Base-by-base conservation (phyloP, 1,140 invertebrate species). In the Drosophila pallidifrons region DNA sequence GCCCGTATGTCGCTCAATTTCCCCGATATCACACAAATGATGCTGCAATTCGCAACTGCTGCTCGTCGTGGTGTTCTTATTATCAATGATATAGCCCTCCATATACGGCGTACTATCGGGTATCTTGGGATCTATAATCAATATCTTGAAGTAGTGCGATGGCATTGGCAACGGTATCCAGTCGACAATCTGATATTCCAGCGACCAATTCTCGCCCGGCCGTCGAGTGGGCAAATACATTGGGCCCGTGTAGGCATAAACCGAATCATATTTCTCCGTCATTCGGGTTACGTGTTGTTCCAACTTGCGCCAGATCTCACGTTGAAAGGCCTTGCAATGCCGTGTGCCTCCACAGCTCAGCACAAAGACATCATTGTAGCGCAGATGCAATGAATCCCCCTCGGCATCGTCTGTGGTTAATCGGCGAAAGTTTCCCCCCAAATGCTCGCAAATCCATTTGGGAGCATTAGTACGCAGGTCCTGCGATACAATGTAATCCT, bases 121-220 rank as follows among this genome's bases (percentile, higher is more conserved):
- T n/a, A 75, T 15, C 38, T 63, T 61, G 0, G 94, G 95, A 93
- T 98, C 97, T 6, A 95, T 94, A 2, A 98, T 96, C 5, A 98
- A 93, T 4, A 98, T 95, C 94, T 99, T 99, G 93, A 98, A 99
- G 93, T 99, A 99, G 93, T 99, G 99, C 1, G 99, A 99, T 0
- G 99, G 99, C 6, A 99, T 99, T 1, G 99, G 97, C 4, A 99
- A 98, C 99, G 0, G 94, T 91, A 1, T 5, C 98, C 99, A 76
- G 99, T 98, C 95, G 25, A 54, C 51, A 54, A 54, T 54, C 1
- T 99, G 96, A 93, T 99, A 99, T 81, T 96, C 96, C 0, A 99
- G 95, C 91, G 98, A 99, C 32, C 94, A 94, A 92, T 98, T 98
- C 3, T 54, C 97, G 98, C 94, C 98, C 95, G 25, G 92, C 59